Evolutionary conservation across 2,113 vertebrate genomes (phyloP), one percentile per base, ranked within the genome.

Genomic region (Laticauda laticaudata): DNA sequence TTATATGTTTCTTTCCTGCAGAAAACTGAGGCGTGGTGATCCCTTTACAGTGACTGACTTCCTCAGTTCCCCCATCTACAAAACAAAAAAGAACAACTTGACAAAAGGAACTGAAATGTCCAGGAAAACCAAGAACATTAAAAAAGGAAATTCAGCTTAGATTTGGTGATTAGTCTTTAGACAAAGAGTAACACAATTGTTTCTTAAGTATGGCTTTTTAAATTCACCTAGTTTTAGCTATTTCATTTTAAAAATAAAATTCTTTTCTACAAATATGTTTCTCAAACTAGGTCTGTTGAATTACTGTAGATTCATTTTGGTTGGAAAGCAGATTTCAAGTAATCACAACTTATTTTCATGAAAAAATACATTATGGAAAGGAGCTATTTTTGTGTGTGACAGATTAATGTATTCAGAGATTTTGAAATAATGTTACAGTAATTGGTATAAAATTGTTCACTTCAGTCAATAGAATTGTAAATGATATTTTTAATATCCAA

Each of bases 1-100:
- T n/a, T 39, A 26, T 10, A 92, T 54, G 0, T 87, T 11, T 48
- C 29, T 5, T 12, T 95, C 93, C 54, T 89, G 26, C 94, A 98
- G 97, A 0, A 98, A 98, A 95, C 87, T 98, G 91, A 96, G 97
- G 81, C 97, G 11, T 3, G 97, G 96, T 0, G 97, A 97, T 81
- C 95, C 94, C 0, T 95, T 95, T 94, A 97, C 96, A 91, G 2
- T 93, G 75, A 48, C 3, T 0, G 12, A 90, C 1, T 96, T 97
- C 90, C 45, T 97, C 43, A 0, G 1, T 29, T 93, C 43, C 23
- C 29, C 92, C 90, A 0, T 3, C 43, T 0, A 3, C 29, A 96
- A 95, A 96, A 57, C 0, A 2, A 92, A 87, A 54, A 93, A 51
- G 7, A 96, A 91, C 9, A 92, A 8, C 9, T n/a, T 7, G 43